A percentile compares a stretch with the other conserved stretches of the same genome.
These are phyloP conservation scores for Chrysomela aeneicollis DNA, from an alignment of 2,888 invertebrate genomes.

Conservation along the genomic window DNA sequence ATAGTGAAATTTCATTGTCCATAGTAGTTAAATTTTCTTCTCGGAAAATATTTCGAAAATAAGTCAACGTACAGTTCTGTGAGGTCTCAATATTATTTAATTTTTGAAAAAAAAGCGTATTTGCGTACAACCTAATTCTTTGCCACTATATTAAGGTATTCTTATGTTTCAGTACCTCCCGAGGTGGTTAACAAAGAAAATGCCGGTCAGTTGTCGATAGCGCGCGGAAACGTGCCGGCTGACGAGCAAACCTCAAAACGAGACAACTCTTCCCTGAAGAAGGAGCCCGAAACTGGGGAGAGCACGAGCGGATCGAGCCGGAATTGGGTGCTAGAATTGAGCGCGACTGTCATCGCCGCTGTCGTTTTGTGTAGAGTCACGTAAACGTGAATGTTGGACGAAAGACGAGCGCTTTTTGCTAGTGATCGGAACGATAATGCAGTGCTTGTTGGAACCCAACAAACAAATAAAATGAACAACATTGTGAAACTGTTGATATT, in stretches of 20 bases:
- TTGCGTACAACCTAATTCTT: too few relatives aligned
- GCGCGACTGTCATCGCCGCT: not conserved
- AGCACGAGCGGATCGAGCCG: slow-evolving; percentile 12
- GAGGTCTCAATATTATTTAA: too few relatives aligned
- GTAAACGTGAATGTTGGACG: not conserved
- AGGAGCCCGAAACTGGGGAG: slow-evolving; percentile 48
- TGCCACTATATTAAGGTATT: too few relatives aligned
- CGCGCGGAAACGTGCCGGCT: slow-evolving; percentile 56
- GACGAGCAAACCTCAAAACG: slow-evolving; percentile 42
- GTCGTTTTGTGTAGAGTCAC: slow-evolving; percentile 11
- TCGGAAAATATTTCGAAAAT: too few relatives aligned
- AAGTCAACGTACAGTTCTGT: too few relatives aligned
- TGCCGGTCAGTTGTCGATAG: slow-evolving; percentile 36
- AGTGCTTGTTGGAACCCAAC: not conserved
- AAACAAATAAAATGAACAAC: not conserved
- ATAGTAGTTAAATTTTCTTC: too few relatives aligned
- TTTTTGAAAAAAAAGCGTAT: too few relatives aligned
- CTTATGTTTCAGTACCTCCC: slow-evolving; percentile 28
- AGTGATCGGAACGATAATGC: not conserved
- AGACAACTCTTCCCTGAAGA: slow-evolving; percentile 54
- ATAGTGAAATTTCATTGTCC: too few relatives aligned
- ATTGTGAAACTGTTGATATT: too few relatives aligned
- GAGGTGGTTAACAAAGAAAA: slow-evolving; percentile 37
- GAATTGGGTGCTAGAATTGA: not conserved
- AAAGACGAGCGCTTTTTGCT: slow-evolving; percentile 7